Evolutionary conservation across 2,113 vertebrate genomes (phyloP).

Genomic region (Dasyprocta punctata): DNA sequence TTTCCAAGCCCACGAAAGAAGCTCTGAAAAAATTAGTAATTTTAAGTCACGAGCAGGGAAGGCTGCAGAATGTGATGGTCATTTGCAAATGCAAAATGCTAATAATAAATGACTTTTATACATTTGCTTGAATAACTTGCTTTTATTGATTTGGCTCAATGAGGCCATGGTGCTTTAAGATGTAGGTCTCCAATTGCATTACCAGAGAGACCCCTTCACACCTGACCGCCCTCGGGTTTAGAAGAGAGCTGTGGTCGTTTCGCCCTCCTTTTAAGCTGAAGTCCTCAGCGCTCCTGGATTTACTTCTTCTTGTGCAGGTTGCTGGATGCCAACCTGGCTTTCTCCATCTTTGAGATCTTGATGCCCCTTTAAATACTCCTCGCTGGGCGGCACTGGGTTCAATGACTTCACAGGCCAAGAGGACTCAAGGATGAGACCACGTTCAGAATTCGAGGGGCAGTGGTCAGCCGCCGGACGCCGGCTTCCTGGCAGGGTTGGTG

Average conservation of each 20-base stretch:
- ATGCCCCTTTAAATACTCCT: not conserved
- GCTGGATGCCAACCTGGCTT: not conserved
- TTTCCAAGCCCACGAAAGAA: not conserved
- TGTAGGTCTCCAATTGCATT: not conserved
- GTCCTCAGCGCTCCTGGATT: not conserved
- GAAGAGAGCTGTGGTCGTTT: not conserved
- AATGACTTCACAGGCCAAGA: not conserved
- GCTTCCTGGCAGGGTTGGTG: not conserved
- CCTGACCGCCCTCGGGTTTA: not conserved
- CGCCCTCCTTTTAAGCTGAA: not conserved
- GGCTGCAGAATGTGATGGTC: not conserved
- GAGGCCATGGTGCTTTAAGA: not conserved
- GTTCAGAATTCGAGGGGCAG: not conserved
- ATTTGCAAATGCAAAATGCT: not conserved
- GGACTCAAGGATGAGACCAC: not conserved
- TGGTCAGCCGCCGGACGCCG: fast-evolving
- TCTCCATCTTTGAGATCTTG: not conserved
- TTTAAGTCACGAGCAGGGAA: not conserved
- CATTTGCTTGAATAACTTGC: slow-evolving; percentile 52
- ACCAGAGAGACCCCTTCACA: not conserved
- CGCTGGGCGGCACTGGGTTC: not conserved
- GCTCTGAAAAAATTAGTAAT: not conserved
- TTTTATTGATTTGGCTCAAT: not conserved
- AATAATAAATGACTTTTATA: not conserved
- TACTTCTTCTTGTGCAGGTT: not conserved